Conservation (phyloP, 35 echinoderm and acorn worm genomes). For the Heliocidaris erythrogramma region DNA sequence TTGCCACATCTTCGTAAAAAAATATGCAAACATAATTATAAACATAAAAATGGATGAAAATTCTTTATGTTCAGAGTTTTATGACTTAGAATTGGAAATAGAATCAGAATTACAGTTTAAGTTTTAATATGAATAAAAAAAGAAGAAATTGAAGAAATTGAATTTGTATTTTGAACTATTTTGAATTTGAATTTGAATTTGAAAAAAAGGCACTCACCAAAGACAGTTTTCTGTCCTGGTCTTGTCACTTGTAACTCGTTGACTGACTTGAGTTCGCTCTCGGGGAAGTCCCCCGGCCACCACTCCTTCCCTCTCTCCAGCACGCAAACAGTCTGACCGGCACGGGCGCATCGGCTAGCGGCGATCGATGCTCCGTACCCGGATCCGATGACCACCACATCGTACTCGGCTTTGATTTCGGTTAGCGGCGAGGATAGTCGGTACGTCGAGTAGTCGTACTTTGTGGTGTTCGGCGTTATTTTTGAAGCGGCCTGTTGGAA, state of each 20-base stretch:
- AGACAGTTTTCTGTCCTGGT: neutral
- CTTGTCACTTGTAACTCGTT: slow-evolving; percentile 15
- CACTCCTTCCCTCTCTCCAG: slow-evolving; percentile 79
- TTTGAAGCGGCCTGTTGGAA: neutral
- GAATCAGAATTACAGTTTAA: too few relatives aligned
- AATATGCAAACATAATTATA: too few relatives aligned
- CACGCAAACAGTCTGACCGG: slow-evolving; percentile 71
- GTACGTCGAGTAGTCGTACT: slow-evolving; percentile 60
- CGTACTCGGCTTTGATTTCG: slow-evolving; percentile 60
- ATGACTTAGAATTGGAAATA: too few relatives aligned
- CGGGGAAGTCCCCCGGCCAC: slow-evolving; percentile 79
- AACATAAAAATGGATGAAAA: too few relatives aligned
- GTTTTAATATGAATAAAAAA: too few relatives aligned
- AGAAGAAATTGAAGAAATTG: too few relatives aligned
- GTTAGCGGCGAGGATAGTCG: slow-evolving; percentile 62
- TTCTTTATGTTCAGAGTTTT: too few relatives aligned
- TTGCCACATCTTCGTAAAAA: too few relatives aligned
- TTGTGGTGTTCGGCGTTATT: neutral
- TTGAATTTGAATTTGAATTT: neutral
- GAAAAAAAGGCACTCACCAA: neutral
- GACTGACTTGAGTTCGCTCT: slow-evolving; percentile 32
- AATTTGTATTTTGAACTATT: neutral
- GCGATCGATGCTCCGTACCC: slow-evolving; percentile 70
- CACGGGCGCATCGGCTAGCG: slow-evolving; percentile 63
- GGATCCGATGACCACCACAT: slow-evolving; percentile 73